These are phyloP conservation scores for Drosophila bocki DNA, from an alignment of 1,140 invertebrate species.

Conservation along the genomic window DNA sequence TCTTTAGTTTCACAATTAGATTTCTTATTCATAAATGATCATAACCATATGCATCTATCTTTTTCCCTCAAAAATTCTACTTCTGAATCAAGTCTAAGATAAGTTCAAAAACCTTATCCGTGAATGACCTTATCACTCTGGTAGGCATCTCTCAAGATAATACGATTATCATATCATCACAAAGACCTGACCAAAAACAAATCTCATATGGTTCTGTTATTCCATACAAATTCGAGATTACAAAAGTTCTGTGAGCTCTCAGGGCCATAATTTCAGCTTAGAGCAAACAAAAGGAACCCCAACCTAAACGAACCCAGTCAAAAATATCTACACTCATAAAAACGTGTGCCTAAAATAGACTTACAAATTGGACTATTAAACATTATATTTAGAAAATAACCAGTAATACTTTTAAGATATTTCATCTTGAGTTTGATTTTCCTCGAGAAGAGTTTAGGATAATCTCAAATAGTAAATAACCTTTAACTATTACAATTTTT, in stretches of 20 bases:
- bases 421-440: not conserved
- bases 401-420: not conserved
- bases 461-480: not conserved
- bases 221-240: not conserved
- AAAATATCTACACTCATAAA: constrained; percentile 38
- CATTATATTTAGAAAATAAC: not conserved
- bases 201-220: constrained; percentile 31
- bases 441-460: not conserved
- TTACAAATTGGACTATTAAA: too few relatives aligned
- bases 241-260: constrained; percentile 32
- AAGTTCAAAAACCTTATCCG: constrained; percentile 8
- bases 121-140: constrained; percentile 10
- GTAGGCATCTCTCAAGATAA: constrained; percentile 22
- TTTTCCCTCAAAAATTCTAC: not conserved
- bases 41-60: not conserved
- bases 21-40: too few relatives aligned
- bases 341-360: not conserved
- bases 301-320: constrained; percentile 30
- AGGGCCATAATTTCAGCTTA: constrained; percentile 64
- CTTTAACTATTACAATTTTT: too few relatives aligned
- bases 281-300: constrained; percentile 16
- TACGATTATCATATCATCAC: constrained; percentile 27
- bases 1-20: too few relatives aligned
- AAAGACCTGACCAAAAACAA: constrained; percentile 25
- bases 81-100: not conserved